phyloP scores from a whole-genome alignment of 2,888 invertebrate genomes.

The Oxyscelio sp. region DNA sequence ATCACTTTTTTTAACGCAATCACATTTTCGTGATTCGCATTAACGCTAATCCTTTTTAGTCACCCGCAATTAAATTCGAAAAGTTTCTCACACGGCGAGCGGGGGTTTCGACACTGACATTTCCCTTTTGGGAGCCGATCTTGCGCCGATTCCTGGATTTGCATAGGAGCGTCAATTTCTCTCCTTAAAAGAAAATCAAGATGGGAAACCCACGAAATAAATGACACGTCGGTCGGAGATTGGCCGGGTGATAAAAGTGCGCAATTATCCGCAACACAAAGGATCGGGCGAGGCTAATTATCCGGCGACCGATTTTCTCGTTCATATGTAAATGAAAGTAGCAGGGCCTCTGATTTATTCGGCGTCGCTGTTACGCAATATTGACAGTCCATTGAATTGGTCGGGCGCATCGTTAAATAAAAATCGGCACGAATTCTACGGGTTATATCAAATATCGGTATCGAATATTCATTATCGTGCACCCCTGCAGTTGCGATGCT shows the following conservation, averaged over 20 bases:
- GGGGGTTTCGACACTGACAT: conserved; percentile 9
- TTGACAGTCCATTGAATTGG: background rate
- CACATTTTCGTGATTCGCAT: too few relatives aligned
- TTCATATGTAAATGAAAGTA: background rate
- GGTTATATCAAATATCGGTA: conserved; percentile 48
- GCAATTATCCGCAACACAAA: conserved; percentile 12
- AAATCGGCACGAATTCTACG: conserved; percentile 24
- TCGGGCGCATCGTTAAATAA: conserved; percentile 9
- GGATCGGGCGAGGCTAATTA: background rate
- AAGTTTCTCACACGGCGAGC: too few relatives aligned
- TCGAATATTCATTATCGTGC: conserved; percentile 69
- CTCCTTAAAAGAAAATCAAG: conserved; percentile 50
- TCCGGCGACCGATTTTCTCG: background rate
- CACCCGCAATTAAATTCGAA: too few relatives aligned
- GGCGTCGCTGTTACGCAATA: conserved; percentile 16
- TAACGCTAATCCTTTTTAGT: too few relatives aligned
- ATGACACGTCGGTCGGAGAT: conserved; percentile 13
- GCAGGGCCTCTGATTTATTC: background rate
- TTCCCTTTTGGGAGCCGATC: conserved; percentile 44
- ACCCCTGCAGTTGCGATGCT: conserved; percentile 70
- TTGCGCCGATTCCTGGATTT: conserved; percentile 74
- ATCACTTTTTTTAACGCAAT: too few relatives aligned
- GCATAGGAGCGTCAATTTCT: conserved; percentile 26
- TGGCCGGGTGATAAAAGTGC: conserved; percentile 1
- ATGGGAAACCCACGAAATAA: conserved; percentile 24